Evolutionary conservation across 2,888 invertebrate species (phyloP), one percentile per base, ranked within the genome.

Genomic region (Harmothoe impar): DNA sequence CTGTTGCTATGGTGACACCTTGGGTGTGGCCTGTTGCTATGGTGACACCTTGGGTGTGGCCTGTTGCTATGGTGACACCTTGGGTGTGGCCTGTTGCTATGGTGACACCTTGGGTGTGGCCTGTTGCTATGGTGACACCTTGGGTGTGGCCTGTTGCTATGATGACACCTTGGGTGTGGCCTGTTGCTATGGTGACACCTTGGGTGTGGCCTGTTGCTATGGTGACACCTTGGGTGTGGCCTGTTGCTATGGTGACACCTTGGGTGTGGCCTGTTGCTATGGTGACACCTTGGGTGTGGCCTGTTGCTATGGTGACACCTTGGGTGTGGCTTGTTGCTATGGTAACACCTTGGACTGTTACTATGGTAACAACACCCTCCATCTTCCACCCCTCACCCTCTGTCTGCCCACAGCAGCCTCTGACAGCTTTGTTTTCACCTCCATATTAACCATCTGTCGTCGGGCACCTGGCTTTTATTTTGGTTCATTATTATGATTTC

Each of bases 341-440:
- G 25, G 84, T 33, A 84, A 84, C 84, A 84, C n/a, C n/a, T n/a
- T n/a, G 84, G 43, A 84, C 31, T 15, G 84, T 84, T 84, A n/a
- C 84, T 35, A 84, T 84, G 25, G 84, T 33, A 84, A 84, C 84
- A 84, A 25, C n/a, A 84, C 23, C 35, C 35, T 33, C 43, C 25
- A 7, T 43, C 43, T 84, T 35, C 84, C 84, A 84, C 51, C 29
- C 51, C 1, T 20, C 84, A 43, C 84, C 43, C 84, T 23, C 84
- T 84, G 15, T 43, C 25, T 78, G 20, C 78, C 20, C 62, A 62
- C 43, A 43, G 43, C 43, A 3, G 43, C 43, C 43, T 43, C 3
- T 43, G 3, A 43, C 43, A 43, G 43, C 43, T 43, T n/a, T 43
- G 43, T 43, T 43, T 43, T 43, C 62, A n/a, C 62, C 62, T 62